Evolutionary conservation across 1,140 invertebrate species (phyloP), one percentile per base, ranked within the genome.

Genomic region (Scaptomyza montana): DNA sequence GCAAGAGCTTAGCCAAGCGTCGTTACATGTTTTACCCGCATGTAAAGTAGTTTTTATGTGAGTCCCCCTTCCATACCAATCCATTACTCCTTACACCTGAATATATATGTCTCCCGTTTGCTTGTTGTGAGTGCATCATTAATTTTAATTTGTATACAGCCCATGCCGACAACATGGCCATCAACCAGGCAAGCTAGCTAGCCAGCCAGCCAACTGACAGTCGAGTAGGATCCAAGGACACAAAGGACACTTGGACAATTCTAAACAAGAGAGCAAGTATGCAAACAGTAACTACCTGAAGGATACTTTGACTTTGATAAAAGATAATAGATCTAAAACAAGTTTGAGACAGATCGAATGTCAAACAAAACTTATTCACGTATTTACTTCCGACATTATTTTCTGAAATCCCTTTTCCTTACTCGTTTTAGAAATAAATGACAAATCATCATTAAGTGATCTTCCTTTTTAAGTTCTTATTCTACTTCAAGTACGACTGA

Each of bases 1-100:
- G 82, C 67, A 62, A 86, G 75, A 86, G 82, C 82, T 86, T 87
- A 87, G 78, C 81, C 74, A 61, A 43, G 74, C 73, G 74, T 77
- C 78, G 68, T 61, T 64, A 53, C 75, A 80, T 86, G 78, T 81
- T 43, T 43, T 76, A 46, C 64, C 82, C 82, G 82, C 82, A 82
- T 86, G 82, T 86, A 87, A 86, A 86, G 78, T 86, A 87, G 82
- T 86, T 86, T 86, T 86, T 78, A 86, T 87, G 82, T 78, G 82
- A 74, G 45, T 53, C 33, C 45, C 46, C 47, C 55, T 13, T 43
- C 46, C 19, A 33, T 33, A 33, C 41, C 55, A 19, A n/a, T 19
- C 21, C 36, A n/a, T 6, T 39, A 4, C 25, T 7, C n/a, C 21
- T 3, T 41, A 10, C 50, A 54, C 19, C 9, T 49, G 41, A 49